Evolutionary conservation across 2,113 vertebrate genomes (phyloP), one percentile per base, ranked within the genome.

Genomic region (Dipodomys spectabilis): DNA sequence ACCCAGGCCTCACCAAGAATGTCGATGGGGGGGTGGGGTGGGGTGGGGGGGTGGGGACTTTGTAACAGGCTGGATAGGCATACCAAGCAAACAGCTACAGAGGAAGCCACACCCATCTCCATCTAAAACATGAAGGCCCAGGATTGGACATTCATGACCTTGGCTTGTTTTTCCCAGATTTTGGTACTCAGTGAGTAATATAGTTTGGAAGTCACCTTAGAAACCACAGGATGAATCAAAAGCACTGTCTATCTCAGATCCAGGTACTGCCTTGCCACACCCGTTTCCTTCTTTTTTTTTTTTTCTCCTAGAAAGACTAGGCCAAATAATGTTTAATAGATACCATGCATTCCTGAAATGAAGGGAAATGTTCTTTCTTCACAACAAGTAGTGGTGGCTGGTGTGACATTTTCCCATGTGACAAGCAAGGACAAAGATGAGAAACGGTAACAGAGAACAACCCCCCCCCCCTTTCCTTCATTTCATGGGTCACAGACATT

Each of bases 401-500:
- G 68, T 22, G 53, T 91, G 35, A 85, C 20, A 49, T 49, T 44
- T 62, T 32, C 62, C 67, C 53, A 10, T 35, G 53, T 64, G 89
- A 71, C n/a, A 19, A 69, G 45, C 53, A 32, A 91, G 67, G 77
- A 93, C 75, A 81, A 88, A 94, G 86, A 86, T 13, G 7, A 19
- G 35, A 88, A 77, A 91, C 83, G 71, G 75, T 86, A 91, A 78
- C 44, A 27, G 91, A 94, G 72, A 94, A 18, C 65, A 67, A 84
- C 65, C 79, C 65, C 79, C 49, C 57, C 28, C 11, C n/a, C 27
- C 90, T 78, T 23, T 45, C 88, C 85, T 93, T 91, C 93, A 81
- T 90, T 93, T 96, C 93, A 92, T 27, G 85, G 81, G 78, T 95
- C 96, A 95, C 85, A 92, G 94, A 96, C 75, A 64, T 68, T 92